Evolutionary conservation across 2,113 vertebrate species (phyloP).

Genomic region (Damaliscus lunatus): DNA sequence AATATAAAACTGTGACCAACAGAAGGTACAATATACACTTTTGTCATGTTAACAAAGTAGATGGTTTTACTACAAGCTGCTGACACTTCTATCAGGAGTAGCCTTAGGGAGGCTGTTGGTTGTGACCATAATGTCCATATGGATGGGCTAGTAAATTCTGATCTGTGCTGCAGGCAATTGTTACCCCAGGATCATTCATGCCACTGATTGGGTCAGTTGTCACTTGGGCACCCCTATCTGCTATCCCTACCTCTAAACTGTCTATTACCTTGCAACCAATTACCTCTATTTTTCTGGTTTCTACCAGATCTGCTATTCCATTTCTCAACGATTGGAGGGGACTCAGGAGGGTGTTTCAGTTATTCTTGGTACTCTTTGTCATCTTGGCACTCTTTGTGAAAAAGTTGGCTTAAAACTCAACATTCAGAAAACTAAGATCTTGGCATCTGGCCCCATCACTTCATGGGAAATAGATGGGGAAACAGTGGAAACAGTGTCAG

Average conservation of each 20-base stretch:
- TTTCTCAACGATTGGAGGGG: conserved; percentile 89
- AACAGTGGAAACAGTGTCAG: background rate
- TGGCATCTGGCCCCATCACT: background rate
- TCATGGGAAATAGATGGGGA: background rate
- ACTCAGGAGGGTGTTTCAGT: conserved; percentile 80
- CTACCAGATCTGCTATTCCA: conserved; percentile 87
- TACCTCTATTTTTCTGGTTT: conserved; percentile 84
- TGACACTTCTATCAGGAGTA: conserved; percentile 73
- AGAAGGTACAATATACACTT: conserved; percentile 24
- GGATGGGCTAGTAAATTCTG: conserved; percentile 73
- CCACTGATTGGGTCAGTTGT: conserved; percentile 78
- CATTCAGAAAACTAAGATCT: background rate
- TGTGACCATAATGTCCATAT: conserved; percentile 78
- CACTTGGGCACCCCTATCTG: conserved; percentile 82
- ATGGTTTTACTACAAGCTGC: conserved; percentile 43
- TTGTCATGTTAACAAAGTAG: background rate
- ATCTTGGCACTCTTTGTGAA: conserved; percentile 77
- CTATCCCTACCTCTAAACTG: conserved; percentile 80
- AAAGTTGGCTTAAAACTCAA: background rate
- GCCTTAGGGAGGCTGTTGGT: conserved; percentile 83
- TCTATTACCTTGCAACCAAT: conserved; percentile 81
- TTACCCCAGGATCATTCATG: conserved; percentile 79
- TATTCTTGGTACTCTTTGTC: conserved; percentile 91
- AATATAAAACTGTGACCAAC: conserved; percentile 28
- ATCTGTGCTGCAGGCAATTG: conserved; percentile 80